These are phyloP conservation scores for Eulimnadia texana DNA, from an alignment of 1,140 invertebrate species.

Conservation along the genomic window DNA sequence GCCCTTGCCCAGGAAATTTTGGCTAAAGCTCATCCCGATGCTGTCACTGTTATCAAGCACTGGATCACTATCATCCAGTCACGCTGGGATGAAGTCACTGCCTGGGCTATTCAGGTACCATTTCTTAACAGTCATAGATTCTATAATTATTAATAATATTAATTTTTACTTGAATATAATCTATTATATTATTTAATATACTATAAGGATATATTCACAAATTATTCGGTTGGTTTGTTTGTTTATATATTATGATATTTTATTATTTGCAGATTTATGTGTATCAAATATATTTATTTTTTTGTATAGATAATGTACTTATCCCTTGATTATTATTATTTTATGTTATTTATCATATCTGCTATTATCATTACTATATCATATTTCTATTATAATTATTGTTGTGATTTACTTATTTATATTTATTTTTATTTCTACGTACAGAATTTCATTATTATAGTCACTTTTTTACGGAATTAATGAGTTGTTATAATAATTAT, in stretches of 20 bases:
- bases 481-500: too few relatives aligned
- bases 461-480: too few relatives aligned
- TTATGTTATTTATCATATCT: neutral
- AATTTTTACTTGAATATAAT: too few relatives aligned
- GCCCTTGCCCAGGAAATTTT: slow-evolving; percentile 75
- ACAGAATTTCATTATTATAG: too few relatives aligned
- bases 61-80: slow-evolving; percentile 94
- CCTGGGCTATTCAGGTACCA: slow-evolving; percentile 45
- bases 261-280: too few relatives aligned
- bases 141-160: too few relatives aligned
- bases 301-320: neutral
- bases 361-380: neutral
- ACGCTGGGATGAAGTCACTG: slow-evolving; percentile 85
- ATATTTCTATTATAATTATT: neutral
- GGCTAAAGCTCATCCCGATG: slow-evolving; percentile 83
- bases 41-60: slow-evolving; percentile 83
- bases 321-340: neutral
- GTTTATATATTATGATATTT: too few relatives aligned
- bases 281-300: too few relatives aligned
- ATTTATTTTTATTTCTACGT: too few relatives aligned
- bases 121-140: neutral
- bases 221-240: too few relatives aligned
- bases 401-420: neutral
- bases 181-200: too few relatives aligned
- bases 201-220: too few relatives aligned